Evolutionary conservation across 2,113 vertebrate genomes (phyloP), one percentile per base, ranked within the genome.

Genomic region (Pampusana beccarii): DNA sequence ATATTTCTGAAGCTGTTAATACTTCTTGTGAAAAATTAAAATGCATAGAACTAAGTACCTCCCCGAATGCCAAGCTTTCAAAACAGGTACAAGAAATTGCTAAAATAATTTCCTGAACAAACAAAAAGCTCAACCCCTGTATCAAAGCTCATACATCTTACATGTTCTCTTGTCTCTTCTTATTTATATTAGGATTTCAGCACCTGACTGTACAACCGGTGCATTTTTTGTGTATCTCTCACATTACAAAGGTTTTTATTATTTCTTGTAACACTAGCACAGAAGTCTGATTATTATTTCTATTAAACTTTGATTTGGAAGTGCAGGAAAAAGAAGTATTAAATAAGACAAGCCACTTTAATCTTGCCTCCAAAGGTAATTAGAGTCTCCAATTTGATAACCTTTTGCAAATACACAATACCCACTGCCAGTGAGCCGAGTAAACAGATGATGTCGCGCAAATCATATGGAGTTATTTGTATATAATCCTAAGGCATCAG

Each of bases 31-130:
- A 87, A 92, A 88, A 72, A 96, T 69, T 71, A 90, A 94, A 91
- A 91, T 81, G 57, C 75, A 64, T 20, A 40, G 75, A 67, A 33
- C 18, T 75, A 26, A 72, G 42, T 9, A 69, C 33, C 36, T 84
- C 62, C 91, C 57, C 61, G 54, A 92, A 86, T 65, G 38, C 56
- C n/a, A 69, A 61, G 69, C 42, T 78, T 95, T 81, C 57, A 61
- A 72, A 93, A 69, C 3, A 82, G 57, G 75, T 58, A 58, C 21
- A 57, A 84, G 80, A 87, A 87, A 79, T 50, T 50, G 69, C 58
- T 95, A 65, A 92, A 90, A 87, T 81, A 57, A 87, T 92, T 92
- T 93, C 66, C 88, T 79, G 80, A 92, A 72, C 61, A 79, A 93
- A 93, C 20, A 91, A 84, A 93, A 79, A 85, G 16, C 89, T 89